Base-by-base conservation (phyloP, 2,888 invertebrate species). In the Hypomecis punctinalis region DNA sequence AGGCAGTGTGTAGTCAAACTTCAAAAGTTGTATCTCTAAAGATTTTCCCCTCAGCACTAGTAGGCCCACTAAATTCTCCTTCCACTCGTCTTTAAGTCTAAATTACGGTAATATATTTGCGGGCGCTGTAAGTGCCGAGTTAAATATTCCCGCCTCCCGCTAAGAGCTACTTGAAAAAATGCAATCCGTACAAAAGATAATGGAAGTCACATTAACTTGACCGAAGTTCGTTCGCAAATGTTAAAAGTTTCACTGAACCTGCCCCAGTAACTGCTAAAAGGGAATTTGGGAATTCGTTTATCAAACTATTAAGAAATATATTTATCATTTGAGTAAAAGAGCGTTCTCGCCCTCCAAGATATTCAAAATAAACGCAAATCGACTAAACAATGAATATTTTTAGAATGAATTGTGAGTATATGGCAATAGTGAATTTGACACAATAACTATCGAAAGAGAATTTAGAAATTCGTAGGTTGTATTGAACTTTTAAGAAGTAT, bases 41-140 rank as follows among this genome's bases (percentile, higher is more conserved):
- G 0, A 33, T 33, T 10, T 47, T 11, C 13, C 6, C 13, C 47
- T 56, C 56, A 8, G 23, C 40, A 23, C 33, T 11, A 13, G 40
- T 43, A 51, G 55, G 54, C 46, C 46, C 51, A 51, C 47, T 64
- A 79, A 81, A 79, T 80, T 46, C 74, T 68, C 76, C 76, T 76
- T 72, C 76, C 69, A 40, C 23, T 62, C 69, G 66, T 53, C 63
- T 35, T 73, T 71, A 66, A 68, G 72, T 72, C 74, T 81, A 84
- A 86, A 88, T 89, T 86, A 79, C 85, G 76, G 78, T 78, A 83
- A 88, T 89, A 86, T 85, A 87, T 89, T 85, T 84, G 77, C 81
- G 77, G 78, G 78, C 78, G 75, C 76, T 81, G 82, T 85, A 84
- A 87, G 86, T 84, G 79, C 80, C 74, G 82, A 83, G 84, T 86